Conservation (phyloP, 2,797 vertebrate species). For the Chaetodon trifasciatus region DNA sequence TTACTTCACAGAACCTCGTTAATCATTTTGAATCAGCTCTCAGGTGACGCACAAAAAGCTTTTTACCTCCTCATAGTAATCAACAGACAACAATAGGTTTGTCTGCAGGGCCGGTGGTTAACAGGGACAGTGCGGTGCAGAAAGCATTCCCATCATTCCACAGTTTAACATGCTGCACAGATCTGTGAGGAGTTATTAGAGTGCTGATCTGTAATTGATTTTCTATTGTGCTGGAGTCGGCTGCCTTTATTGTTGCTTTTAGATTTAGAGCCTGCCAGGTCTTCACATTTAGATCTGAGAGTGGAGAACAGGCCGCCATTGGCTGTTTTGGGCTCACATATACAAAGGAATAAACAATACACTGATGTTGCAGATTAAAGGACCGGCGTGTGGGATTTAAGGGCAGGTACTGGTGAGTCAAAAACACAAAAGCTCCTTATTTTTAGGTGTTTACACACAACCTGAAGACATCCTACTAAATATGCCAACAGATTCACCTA, state of each 20-base stretch:
- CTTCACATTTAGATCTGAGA: neutral
- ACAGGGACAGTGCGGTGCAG: neutral
- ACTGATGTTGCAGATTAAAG: neutral
- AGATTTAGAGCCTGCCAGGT: neutral
- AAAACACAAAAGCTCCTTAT: too few relatives aligned
- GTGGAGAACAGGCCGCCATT: neutral
- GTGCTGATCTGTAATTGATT: neutral
- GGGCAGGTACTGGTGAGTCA: too few relatives aligned
- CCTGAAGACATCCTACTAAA: too few relatives aligned
- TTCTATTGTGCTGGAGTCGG: neutral
- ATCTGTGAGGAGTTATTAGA: neutral
- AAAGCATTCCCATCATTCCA: conserved; percentile 4
- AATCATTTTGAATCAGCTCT: neutral
- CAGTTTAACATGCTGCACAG: neutral
- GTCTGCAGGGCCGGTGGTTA: neutral
- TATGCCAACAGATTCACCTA: too few relatives aligned
- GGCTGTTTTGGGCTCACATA: neutral
- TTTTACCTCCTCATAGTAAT: neutral
- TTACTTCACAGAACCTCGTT: neutral
- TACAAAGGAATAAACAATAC: neutral
- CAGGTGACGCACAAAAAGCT: conserved; percentile 1
- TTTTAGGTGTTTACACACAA: too few relatives aligned
- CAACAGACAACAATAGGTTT: neutral
- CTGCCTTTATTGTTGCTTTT: neutral
- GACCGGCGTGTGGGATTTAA: too few relatives aligned